A percentile compares a stretch with the other conserved stretches of the same genome.
phyloP scores from a whole-genome alignment of 1,140 invertebrate genomes.

The Eumeta japonica region DNA sequence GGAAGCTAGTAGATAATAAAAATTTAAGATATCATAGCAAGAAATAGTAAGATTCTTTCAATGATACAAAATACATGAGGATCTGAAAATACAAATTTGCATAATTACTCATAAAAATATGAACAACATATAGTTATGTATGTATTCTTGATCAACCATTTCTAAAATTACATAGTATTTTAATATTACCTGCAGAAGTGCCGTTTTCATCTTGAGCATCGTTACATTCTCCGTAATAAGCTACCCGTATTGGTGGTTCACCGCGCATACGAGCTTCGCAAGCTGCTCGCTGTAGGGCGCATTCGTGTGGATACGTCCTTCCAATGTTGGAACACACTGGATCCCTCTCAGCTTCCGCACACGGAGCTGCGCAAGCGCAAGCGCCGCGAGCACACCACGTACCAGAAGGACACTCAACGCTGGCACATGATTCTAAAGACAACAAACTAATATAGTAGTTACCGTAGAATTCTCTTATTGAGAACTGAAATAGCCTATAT shows the following conservation, averaged over 20 bases:
- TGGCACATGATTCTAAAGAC: slow-evolving; percentile 36
- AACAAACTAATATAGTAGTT: too few species aligned
- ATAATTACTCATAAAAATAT: too few species aligned
- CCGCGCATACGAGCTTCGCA: slow-evolving; percentile 58
- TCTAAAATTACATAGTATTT: too few species aligned
- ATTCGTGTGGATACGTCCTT: slow-evolving; percentile 79
- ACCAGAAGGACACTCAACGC: slow-evolving; percentile 31
- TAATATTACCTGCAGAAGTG: slow-evolving; percentile 20
- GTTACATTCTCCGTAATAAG: slow-evolving; percentile 78
- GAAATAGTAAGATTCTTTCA: too few species aligned
- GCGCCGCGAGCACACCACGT: slow-evolving; percentile 45
- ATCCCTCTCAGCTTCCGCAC: slow-evolving; percentile 44
- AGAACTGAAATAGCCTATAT: too few species aligned
- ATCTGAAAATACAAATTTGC: too few species aligned
- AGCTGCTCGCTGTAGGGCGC: slow-evolving; percentile 73
- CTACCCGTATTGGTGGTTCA: slow-evolving; percentile 59
- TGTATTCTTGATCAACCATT: not conserved
- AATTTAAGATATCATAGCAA: too few species aligned
- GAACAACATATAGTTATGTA: not conserved
- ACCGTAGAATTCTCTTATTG: too few species aligned
- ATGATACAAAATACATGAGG: too few species aligned
- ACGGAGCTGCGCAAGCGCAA: slow-evolving; percentile 33
- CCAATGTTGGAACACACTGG: slow-evolving; percentile 81
- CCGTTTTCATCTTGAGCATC: slow-evolving; percentile 48
- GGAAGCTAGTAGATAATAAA: too few species aligned